Conservation (phyloP, 2,888 invertebrate genomes). For the Zygothrica quintamaculata region DNA sequence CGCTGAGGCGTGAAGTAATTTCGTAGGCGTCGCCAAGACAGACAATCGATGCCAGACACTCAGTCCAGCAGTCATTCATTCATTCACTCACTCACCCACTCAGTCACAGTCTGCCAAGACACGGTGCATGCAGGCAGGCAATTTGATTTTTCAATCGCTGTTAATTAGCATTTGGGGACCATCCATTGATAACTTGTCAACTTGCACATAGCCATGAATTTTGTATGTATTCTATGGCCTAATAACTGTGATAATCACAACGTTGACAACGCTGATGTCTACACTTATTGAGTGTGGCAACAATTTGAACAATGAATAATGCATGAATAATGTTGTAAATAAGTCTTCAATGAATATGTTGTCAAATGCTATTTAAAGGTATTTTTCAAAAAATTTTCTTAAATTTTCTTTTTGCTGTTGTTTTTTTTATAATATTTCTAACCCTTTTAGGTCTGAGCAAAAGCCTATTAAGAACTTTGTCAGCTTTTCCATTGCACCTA, state of each 20-base stretch:
- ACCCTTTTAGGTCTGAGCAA: slow-evolving; percentile 2
- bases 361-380: too few relatives aligned
- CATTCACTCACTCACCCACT: too few relatives aligned
- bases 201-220: slow-evolving; percentile 34
- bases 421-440: neutral
- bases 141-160: slow-evolving; percentile 79
- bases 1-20: slow-evolving; percentile 63
- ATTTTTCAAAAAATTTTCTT: too few relatives aligned
- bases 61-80: slow-evolving; percentile 7
- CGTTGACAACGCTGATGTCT: slow-evolving; percentile 48
- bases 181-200: slow-evolving; percentile 70
- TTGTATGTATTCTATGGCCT: slow-evolving; percentile 36
- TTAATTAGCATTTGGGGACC: slow-evolving; percentile 61
- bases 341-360: neutral
- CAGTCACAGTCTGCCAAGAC: slow-evolving; percentile 20
- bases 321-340: slow-evolving; percentile 15
- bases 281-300: slow-evolving; percentile 16
- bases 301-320: slow-evolving; percentile 31
- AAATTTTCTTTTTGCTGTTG: too few relatives aligned
- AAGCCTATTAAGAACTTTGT: slow-evolving; percentile 45
- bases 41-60: slow-evolving; percentile 7
- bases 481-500: slow-evolving; percentile 32
- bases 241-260: slow-evolving; percentile 67
- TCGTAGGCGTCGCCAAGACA: slow-evolving; percentile 59
- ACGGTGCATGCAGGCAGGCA: slow-evolving; percentile 25